These are phyloP conservation scores for Theristicus caerulescens DNA, from an alignment of 2,113 vertebrate genomes.

Conservation along the genomic window DNA sequence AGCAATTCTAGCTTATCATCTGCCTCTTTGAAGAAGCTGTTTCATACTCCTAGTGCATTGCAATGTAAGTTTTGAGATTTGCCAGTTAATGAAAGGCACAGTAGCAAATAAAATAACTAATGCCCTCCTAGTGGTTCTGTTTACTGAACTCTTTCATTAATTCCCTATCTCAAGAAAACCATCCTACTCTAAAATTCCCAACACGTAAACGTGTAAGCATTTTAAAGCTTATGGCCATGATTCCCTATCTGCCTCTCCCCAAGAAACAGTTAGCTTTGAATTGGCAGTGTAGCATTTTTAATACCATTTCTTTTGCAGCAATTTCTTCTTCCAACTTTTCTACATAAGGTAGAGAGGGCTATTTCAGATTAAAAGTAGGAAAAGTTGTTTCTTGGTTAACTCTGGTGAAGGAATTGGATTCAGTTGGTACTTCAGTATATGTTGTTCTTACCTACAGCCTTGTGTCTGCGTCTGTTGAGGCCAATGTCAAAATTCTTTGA, in stretches of 20 bases:
- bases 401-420: not conserved
- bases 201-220: not conserved
- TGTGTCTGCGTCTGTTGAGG: not conserved
- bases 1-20: not conserved
- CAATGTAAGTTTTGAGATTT: not conserved
- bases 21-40: not conserved
- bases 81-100: not conserved
- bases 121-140: not conserved
- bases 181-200: not conserved
- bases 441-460: not conserved
- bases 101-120: constrained; percentile 1
- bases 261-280: not conserved
- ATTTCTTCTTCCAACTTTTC: not conserved
- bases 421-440: not conserved
- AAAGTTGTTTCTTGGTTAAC: not conserved
- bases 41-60: not conserved
- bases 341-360: not conserved
- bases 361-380: not conserved
- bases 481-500: not conserved
- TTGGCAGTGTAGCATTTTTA: not conserved
- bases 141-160: not conserved
- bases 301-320: not conserved
- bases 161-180: not conserved
- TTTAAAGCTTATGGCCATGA: not conserved
- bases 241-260: not conserved